Conservation (phyloP, 2,888 invertebrate genomes). For the Leptopilina myrica region DNA sequence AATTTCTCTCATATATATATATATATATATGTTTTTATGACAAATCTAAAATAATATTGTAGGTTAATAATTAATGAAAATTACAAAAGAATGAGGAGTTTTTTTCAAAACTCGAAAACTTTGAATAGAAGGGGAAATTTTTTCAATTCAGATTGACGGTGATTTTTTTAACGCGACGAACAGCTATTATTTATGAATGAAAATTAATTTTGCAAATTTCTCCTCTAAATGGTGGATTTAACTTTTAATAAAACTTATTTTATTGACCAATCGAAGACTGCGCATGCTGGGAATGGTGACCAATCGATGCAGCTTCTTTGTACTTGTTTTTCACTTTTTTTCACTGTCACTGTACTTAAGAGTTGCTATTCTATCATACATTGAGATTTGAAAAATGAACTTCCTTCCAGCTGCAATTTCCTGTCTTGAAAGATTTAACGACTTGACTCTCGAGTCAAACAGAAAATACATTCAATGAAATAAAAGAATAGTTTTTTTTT, state of each 20-base stretch:
- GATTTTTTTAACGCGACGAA: too few species aligned
- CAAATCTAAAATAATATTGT: background rate
- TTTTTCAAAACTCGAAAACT: too few species aligned
- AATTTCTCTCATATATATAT: background rate
- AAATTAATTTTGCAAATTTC: background rate
- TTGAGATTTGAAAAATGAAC: constrained; percentile 30
- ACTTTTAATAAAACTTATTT: background rate
- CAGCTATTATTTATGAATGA: background rate
- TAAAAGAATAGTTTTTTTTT: too few species aligned
- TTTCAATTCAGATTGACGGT: too few species aligned
- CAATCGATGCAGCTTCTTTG: constrained; percentile 65
- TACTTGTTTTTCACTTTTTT: constrained; percentile 55
- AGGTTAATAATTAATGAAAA: too few species aligned
- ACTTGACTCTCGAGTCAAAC: too few species aligned
- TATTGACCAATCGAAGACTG: constrained; percentile 55
- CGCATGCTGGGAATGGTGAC: constrained; percentile 63
- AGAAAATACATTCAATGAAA: too few species aligned
- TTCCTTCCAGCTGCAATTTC: constrained; percentile 16
- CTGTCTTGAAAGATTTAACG: constrained; percentile 27
- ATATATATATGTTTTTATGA: background rate
- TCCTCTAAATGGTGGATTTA: too few species aligned
- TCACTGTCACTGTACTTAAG: constrained; percentile 51
- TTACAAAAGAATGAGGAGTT: too few species aligned
- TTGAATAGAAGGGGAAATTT: too few species aligned
- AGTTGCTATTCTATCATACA: constrained; percentile 44